A percentile compares a stretch with the other conserved stretches of the same genome.
These are phyloP conservation scores for Catostylus mosaicus DNA, from an alignment of 30 jellyfish, hydroid and myxozoan species.

Conservation along the genomic window DNA sequence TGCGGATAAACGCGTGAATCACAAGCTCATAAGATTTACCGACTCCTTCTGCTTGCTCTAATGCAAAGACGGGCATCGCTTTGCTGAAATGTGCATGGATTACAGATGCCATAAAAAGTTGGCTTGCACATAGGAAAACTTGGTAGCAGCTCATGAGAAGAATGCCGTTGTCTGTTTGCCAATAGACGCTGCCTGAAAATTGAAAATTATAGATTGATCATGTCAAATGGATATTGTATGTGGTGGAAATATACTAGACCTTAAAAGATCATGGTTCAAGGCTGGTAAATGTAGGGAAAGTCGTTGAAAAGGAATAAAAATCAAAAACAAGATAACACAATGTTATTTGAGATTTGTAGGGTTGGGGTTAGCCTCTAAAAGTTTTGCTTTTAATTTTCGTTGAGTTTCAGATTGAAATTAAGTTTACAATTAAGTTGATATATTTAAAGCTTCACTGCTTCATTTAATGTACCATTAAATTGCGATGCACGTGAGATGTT, in stretches of 20 bases:
- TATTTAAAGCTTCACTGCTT: too few species aligned
- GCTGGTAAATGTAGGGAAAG: neutral
- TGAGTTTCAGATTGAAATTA: too few species aligned
- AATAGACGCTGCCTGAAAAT: constrained; percentile 77
- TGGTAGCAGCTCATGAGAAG: constrained; percentile 90
- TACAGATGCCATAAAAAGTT: constrained; percentile 92
- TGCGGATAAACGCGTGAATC: constrained; percentile 76
- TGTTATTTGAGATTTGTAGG: too few species aligned
- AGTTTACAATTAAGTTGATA: too few species aligned
- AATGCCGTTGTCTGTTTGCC: constrained; percentile 77
- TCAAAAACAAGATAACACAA: neutral
- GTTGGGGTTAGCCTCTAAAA: too few species aligned
- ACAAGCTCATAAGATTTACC: constrained; percentile 83
- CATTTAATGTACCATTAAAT: too few species aligned
- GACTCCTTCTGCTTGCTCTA: constrained; percentile 94
- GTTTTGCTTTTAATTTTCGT: too few species aligned
- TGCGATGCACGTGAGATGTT: too few species aligned
- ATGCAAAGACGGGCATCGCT: constrained; percentile 73
- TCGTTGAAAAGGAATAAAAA: neutral
- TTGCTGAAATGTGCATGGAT: constrained; percentile 77
- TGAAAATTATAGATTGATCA: too few species aligned
- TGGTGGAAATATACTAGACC: too few species aligned
- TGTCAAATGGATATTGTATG: too few species aligned
- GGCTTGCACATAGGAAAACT: constrained; percentile 96
- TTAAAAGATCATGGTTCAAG: neutral